Conservation (phyloP, 2,113 vertebrate genomes). For the Microtus montanus region DNA sequence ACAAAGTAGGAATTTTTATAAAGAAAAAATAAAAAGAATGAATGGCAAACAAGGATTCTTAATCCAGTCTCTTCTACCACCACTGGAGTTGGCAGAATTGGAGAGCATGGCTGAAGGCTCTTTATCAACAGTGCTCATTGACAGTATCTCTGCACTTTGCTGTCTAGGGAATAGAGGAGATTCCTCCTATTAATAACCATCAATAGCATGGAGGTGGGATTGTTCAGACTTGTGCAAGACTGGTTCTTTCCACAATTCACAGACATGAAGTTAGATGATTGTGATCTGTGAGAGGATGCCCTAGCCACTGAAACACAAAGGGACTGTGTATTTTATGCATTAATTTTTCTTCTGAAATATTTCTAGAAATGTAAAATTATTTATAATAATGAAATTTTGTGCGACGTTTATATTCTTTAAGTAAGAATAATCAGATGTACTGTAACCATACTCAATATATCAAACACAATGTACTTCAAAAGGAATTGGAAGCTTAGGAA, state of each 20-base stretch:
- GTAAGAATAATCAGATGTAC: not conserved
- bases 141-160: constrained; percentile 26
- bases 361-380: constrained; percentile 48
- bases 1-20: not conserved
- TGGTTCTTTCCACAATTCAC: not conserved
- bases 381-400: constrained; percentile 1
- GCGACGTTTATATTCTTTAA: not conserved
- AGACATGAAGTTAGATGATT: not conserved
- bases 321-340: constrained; percentile 6
- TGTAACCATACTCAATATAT: not conserved
- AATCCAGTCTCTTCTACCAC: not conserved
- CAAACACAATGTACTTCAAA: constrained; percentile 7
- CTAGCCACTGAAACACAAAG: constrained; percentile 41
- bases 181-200: not conserved
- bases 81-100: not conserved
- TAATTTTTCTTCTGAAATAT: not conserved
- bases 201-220: not conserved
- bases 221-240: not conserved
- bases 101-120: not conserved
- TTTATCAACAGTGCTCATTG: not conserved
- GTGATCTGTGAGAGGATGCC: not conserved
- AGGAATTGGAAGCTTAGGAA: constrained; percentile 28
- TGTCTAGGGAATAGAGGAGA: not conserved
- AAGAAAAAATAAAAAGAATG: not conserved
- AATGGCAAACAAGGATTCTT: not conserved